Percentiles rank a stretch among this genome's conserved stretches.
Evolutionary conservation across 2,113 vertebrate species (phyloP).

Genomic region (Henicopernis longicauda): DNA sequence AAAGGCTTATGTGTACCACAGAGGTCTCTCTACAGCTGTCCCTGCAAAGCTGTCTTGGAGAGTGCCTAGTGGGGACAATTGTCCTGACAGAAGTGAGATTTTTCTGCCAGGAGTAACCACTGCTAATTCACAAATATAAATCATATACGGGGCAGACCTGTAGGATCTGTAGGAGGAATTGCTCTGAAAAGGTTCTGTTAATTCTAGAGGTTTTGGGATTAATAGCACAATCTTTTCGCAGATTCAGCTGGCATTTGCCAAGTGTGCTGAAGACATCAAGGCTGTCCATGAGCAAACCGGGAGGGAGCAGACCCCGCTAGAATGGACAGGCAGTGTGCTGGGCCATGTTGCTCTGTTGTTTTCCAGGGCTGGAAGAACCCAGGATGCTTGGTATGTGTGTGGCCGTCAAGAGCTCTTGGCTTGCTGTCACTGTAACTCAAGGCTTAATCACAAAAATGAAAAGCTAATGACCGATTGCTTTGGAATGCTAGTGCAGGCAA

Average conservation of each 20-base stretch:
- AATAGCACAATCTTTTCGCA: slow-evolving; percentile 31
- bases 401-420: background rate
- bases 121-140: background rate
- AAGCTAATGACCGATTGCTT: background rate
- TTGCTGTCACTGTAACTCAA: background rate
- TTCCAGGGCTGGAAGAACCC: slow-evolving; percentile 74
- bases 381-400: slow-evolving; percentile 82
- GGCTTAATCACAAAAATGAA: background rate
- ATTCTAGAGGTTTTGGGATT: background rate
- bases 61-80: background rate
- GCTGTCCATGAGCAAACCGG: slow-evolving; percentile 27
- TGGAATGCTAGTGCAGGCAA: background rate
- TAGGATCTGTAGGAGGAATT: background rate
- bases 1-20: fast-evolving
- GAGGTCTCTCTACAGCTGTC: background rate
- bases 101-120: background rate
- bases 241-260: slow-evolving; percentile 82
- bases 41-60: background rate
- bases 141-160: background rate
- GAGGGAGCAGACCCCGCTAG: background rate
- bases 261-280: slow-evolving; percentile 83
- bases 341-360: slow-evolving; percentile 71
- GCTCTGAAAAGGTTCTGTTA: no score
- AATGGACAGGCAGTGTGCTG: slow-evolving; percentile 72
- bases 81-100: background rate